A percentile compares a stretch with the other conserved stretches of the same genome.
phyloP scores from a whole-genome alignment of 2,797 vertebrate genomes.

The Pipistrellus pygmaeus region DNA sequence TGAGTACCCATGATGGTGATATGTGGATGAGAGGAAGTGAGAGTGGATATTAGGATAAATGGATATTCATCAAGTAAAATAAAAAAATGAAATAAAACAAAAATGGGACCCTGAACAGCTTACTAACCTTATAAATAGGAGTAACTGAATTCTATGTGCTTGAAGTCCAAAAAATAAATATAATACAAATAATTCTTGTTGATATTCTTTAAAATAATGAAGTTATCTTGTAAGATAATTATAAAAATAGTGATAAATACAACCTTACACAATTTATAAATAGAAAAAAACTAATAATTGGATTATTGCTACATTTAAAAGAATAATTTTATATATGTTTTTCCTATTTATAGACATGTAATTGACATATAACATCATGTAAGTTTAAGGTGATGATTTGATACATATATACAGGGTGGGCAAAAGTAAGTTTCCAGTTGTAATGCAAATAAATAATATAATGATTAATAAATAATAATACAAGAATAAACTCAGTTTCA shows the following conservation, averaged over 20 bases:
- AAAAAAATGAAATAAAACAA: background rate
- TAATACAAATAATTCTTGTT: background rate
- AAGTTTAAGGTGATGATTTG: background rate
- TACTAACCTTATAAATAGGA: background rate
- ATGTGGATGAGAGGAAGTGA: background rate
- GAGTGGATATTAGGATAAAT: background rate
- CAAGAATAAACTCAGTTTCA: background rate
- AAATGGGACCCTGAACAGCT: background rate
- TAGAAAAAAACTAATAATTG: background rate
- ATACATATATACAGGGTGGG: background rate
- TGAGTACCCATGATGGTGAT: background rate
- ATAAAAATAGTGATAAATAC: background rate
- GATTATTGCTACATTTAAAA: background rate
- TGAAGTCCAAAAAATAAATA: constrained; percentile 10
- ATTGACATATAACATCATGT: background rate
- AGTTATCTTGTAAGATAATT: constrained; percentile 11
- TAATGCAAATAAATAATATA: background rate
- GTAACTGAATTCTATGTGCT: background rate
- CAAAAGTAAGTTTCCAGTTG: background rate
- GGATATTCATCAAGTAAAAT: background rate
- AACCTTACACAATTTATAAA: background rate
- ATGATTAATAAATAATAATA: background rate
- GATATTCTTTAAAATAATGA: background rate
- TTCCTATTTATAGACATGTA: background rate
- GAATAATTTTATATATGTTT: background rate